Conservation (phyloP, 2,113 vertebrate species). For the Alexandromys fortis region DNA sequence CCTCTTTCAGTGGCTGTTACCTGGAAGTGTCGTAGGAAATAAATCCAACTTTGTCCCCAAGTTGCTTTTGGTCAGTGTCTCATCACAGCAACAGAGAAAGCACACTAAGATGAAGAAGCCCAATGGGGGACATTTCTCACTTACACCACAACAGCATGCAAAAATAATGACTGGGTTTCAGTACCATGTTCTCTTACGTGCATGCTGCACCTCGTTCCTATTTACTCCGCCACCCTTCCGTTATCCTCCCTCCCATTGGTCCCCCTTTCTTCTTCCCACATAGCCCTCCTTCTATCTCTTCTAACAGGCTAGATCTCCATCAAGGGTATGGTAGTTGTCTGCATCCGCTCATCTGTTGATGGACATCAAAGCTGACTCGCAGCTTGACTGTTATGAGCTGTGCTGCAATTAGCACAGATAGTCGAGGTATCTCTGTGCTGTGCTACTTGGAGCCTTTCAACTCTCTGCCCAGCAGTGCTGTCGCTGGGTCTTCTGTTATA, state of each 20-base stretch:
- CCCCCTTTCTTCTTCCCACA: background rate
- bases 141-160: background rate
- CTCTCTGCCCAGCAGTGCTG: no score
- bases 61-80: background rate
- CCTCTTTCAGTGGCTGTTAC: background rate
- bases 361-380: background rate
- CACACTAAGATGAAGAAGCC: background rate
- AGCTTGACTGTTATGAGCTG: background rate
- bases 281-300: background rate
- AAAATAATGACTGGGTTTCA: background rate
- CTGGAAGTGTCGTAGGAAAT: background rate
- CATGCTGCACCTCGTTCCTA: background rate
- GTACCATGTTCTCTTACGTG: background rate
- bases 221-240: no score
- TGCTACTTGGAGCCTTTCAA: background rate
- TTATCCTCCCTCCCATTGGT: no score
- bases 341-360: background rate
- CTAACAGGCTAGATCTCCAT: fast-evolving
- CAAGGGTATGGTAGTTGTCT: background rate
- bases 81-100: background rate
- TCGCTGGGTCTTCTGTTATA: background rate
- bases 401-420: background rate
- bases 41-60: background rate
- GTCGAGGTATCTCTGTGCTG: background rate
- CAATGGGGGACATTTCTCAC: background rate